Evolutionary conservation across 2,113 vertebrate species (phyloP).

Genomic region (Ornithorhynchus anatinus): DNA sequence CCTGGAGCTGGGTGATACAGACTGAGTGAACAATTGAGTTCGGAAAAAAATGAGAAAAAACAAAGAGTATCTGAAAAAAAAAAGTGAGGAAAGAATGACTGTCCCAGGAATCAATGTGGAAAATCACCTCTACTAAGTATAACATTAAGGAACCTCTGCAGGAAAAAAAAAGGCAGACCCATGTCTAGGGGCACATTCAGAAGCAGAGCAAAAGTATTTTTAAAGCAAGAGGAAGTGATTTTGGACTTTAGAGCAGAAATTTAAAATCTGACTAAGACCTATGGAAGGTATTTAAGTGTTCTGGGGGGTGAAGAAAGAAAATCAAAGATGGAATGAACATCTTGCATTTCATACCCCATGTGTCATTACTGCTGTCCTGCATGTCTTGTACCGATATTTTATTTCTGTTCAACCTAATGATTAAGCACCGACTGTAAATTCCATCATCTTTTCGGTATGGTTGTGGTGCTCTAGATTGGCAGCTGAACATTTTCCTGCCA

Average conservation of each 20-base stretch:
- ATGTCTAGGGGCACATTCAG: neutral
- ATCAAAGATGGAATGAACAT: constrained; percentile 12
- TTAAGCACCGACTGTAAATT: neutral
- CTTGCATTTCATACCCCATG: constrained; percentile 5
- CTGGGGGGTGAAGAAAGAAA: constrained; percentile 5
- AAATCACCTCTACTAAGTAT: neutral
- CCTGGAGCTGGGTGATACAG: neutral
- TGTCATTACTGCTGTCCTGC: neutral
- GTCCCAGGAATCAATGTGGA: constrained; percentile 13
- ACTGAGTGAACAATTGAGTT: neutral
- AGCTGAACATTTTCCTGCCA: neutral
- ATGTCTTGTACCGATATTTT: neutral
- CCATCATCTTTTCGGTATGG: neutral
- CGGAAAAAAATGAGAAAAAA: neutral
- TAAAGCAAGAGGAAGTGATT: constrained; percentile 13
- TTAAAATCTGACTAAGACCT: constrained; percentile 28
- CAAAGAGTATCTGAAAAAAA: neutral
- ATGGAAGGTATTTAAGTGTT: constrained; percentile 18
- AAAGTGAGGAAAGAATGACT: neutral
- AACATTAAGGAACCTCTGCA: constrained; percentile 1
- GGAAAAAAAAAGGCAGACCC: neutral
- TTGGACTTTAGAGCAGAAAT: constrained; percentile 36
- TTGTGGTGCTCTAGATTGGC: neutral
- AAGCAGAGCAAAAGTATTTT: constrained; percentile 11
- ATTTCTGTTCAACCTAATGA: constrained; percentile 10